phyloP scores from a whole-genome alignment of 2,797 vertebrate species.

The Halcyon chelicuti region DNA sequence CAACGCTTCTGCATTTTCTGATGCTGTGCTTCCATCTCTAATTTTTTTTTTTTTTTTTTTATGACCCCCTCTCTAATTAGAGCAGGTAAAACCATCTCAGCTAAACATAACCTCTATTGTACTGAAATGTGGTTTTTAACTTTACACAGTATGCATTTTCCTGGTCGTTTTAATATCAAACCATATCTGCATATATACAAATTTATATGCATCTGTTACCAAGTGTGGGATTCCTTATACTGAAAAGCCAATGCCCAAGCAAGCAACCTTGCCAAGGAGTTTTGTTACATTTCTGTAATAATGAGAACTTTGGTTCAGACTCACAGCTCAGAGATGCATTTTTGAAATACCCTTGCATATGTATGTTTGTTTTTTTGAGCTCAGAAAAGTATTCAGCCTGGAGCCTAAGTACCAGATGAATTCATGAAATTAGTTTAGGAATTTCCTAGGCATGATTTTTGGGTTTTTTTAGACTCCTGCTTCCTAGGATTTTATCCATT shows the following conservation, averaged over 20 bases:
- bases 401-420: neutral
- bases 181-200: neutral
- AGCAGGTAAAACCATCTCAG: neutral
- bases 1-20: neutral
- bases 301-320: constrained; percentile 12
- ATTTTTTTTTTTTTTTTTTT: neutral
- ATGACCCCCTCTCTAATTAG: neutral
- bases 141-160: neutral
- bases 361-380: neutral
- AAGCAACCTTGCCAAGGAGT: neutral
- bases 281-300: constrained; percentile 6
- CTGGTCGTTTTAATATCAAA: neutral
- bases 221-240: neutral
- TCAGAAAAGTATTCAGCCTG: neutral
- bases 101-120: neutral
- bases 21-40: neutral
- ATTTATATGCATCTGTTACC: neutral
- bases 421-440: constrained; percentile 42
- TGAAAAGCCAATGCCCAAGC: constrained; percentile 12
- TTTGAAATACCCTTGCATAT: neutral
- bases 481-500: constrained; percentile 13
- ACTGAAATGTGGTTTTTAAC: neutral
- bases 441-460: constrained; percentile 20
- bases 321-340: constrained; percentile 20
- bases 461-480: constrained; percentile 1